Conservation (phyloP, 2,113 vertebrate genomes). For the Leptosomus discolor region DNA sequence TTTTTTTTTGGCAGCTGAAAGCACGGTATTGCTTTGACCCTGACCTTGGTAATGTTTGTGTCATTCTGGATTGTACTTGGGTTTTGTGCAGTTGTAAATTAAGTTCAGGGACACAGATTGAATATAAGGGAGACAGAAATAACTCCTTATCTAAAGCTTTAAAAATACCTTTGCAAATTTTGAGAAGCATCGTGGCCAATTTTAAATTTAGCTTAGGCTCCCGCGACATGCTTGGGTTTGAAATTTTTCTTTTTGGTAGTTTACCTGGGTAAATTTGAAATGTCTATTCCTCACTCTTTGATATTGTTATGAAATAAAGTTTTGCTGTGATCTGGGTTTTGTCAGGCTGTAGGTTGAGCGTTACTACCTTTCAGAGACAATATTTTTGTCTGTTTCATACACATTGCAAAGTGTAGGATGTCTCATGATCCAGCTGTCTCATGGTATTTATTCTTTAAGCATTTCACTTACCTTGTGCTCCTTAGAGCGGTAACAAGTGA, state of each 20-base stretch:
- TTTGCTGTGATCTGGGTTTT: fast-evolving
- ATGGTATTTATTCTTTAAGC: not conserved
- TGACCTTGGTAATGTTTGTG: not conserved
- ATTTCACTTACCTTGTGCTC: not conserved
- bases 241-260: not conserved
- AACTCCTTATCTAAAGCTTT: not conserved
- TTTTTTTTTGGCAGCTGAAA: not conserved
- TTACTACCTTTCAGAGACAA: not conserved
- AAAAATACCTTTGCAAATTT: not conserved
- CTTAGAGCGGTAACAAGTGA: not conserved
- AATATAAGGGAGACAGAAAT: not conserved
- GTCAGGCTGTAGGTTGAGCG: not conserved
- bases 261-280: not conserved
- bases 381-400: not conserved
- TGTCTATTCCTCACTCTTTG: not conserved
- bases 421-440: not conserved
- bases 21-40: not conserved
- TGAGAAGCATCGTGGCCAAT: not conserved
- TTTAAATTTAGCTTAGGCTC: not conserved
- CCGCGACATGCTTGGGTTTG: not conserved
- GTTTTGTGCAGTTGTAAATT: not conserved
- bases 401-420: not conserved
- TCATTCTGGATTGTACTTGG: not conserved
- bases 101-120: not conserved
- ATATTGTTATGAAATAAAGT: not conserved